Conservation (phyloP, 2,888 invertebrate genomes). For the Nephrotoma flavescens region DNA sequence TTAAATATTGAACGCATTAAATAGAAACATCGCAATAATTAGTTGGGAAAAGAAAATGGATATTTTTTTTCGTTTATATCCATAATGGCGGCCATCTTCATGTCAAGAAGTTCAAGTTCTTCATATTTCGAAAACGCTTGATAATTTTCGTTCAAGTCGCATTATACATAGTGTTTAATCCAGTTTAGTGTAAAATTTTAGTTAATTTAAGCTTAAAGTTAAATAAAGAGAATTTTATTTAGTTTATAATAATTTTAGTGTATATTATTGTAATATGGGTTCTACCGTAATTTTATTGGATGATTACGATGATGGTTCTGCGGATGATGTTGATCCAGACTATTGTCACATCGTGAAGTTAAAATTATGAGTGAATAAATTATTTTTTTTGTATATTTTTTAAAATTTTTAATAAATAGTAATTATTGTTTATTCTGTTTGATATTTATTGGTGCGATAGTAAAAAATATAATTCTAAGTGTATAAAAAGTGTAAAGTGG, state of each 20-base stretch:
- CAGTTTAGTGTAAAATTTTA: not conserved
- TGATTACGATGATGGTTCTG: constrained; percentile 60
- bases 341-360: constrained; percentile 6
- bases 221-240: not conserved
- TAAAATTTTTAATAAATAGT: not conserved
- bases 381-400: constrained; percentile 23
- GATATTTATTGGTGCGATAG: not conserved
- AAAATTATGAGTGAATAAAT: not conserved
- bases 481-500: not conserved
- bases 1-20: not conserved
- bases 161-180: not conserved
- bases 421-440: not conserved
- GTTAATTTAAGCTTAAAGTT: not conserved
- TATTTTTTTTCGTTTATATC: constrained; percentile 2
- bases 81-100: constrained; percentile 4
- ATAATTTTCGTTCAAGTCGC: not conserved
- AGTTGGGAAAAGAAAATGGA: not conserved
- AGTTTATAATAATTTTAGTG: not conserved
- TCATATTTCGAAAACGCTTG: not conserved
- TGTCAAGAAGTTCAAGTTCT: constrained; percentile 1
- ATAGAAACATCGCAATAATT: not conserved
- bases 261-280: constrained; percentile 10
- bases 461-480: not conserved
- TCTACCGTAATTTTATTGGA: constrained; percentile 42
- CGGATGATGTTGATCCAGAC: constrained; percentile 53